These are phyloP conservation scores for Patella ulyssiponensis DNA, from an alignment of 2,888 invertebrate species.

Conservation along the genomic window DNA sequence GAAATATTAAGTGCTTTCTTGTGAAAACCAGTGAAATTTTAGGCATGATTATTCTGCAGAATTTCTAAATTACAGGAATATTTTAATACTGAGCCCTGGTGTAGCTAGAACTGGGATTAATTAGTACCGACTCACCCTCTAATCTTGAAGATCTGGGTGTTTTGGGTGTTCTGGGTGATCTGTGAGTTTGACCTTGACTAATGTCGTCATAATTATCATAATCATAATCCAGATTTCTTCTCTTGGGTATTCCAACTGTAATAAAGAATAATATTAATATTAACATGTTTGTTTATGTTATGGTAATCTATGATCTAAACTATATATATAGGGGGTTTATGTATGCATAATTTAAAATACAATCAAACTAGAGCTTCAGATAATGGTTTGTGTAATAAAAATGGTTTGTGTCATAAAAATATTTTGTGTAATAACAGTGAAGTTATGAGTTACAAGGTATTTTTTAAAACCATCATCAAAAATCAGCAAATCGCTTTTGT, in stretches of 20 bases:
- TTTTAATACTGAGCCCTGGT: too few relatives aligned
- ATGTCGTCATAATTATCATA: slow-evolving; percentile 36
- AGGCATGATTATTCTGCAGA: too few relatives aligned
- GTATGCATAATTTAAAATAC: too few relatives aligned
- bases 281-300: too few relatives aligned
- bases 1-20: too few relatives aligned
- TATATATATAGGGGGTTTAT: too few relatives aligned
- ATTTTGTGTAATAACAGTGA: neutral
- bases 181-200: slow-evolving; percentile 12
- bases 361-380: slow-evolving; percentile 24
- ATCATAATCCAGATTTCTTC: slow-evolving; percentile 33
- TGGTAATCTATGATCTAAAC: too few relatives aligned
- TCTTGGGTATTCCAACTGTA: slow-evolving; percentile 48
- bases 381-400: neutral
- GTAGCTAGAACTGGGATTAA: neutral
- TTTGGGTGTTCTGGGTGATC: slow-evolving; percentile 9
- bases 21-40: too few relatives aligned
- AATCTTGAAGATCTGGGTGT: slow-evolving; percentile 8
- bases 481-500: neutral
- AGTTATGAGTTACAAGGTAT: neutral
- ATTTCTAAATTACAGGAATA: too few relatives aligned
- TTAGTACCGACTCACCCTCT: neutral
- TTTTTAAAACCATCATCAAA: too few relatives aligned
- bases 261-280: neutral
- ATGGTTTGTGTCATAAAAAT: neutral